Percentiles rank a stretch among this genome's conserved stretches.
Evolutionary conservation across 1,140 invertebrate species (phyloP).

Genomic region (Neotoxoptera formosana): DNA sequence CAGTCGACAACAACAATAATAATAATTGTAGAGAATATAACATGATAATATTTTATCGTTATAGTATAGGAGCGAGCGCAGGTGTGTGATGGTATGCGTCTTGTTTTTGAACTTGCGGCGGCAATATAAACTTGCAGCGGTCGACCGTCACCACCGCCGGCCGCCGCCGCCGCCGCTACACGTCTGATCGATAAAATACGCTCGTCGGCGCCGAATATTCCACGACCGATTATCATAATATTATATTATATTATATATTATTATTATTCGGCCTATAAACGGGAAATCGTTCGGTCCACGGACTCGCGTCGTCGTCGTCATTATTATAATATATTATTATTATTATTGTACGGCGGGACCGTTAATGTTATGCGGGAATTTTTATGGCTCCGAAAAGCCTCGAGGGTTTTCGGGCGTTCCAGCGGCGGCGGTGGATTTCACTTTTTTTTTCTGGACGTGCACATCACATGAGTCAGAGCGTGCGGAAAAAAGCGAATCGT

Average conservation of each 20-base stretch:
- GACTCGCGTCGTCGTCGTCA: background rate
- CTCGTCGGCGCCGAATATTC: background rate
- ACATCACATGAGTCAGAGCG: background rate
- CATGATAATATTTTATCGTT: too few relatives aligned
- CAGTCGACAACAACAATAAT: too few relatives aligned
- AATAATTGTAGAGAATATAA: too few relatives aligned
- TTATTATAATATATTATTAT: background rate
- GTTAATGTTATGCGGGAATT: slow-evolving; percentile 44
- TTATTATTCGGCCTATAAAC: background rate
- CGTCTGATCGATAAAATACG: background rate
- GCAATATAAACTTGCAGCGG: background rate
- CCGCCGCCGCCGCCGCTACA: too few relatives aligned
- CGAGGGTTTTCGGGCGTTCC: background rate
- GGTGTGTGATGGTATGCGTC: too few relatives aligned
- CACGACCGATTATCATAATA: background rate
- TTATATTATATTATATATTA: background rate
- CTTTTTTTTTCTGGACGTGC: background rate
- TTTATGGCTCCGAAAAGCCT: background rate
- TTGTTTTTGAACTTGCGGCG: background rate
- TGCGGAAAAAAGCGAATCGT: slow-evolving; percentile 39
- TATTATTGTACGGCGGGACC: background rate
- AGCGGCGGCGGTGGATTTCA: slow-evolving; percentile 28
- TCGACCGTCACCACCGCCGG: background rate
- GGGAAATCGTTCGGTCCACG: background rate
- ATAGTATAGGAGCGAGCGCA: too few relatives aligned